Conservation (phyloP, 2,797 vertebrate species). For the Syndactyla subalaris region DNA sequence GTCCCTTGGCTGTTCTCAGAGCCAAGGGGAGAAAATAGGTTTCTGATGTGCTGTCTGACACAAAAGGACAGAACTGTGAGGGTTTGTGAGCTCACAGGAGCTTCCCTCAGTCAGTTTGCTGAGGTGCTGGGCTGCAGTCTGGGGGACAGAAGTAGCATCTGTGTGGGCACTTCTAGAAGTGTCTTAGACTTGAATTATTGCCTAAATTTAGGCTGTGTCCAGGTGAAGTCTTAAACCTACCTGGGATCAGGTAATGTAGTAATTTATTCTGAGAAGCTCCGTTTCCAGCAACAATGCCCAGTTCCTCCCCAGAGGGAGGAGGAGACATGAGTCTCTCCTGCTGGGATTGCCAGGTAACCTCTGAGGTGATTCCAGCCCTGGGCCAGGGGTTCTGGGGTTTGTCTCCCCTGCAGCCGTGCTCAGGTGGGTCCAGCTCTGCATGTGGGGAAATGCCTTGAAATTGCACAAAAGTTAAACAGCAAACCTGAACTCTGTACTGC, state of each 20-base stretch:
- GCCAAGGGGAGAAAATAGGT: accelerated
- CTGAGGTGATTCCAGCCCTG: not conserved
- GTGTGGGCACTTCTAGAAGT: not conserved
- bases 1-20: not conserved
- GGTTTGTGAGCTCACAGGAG: not conserved
- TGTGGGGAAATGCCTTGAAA: not conserved
- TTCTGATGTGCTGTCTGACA: not conserved
- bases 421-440: accelerated
- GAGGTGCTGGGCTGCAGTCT: not conserved
- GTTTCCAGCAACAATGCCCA: not conserved
- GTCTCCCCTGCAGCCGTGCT: accelerated
- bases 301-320: not conserved
- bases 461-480: not conserved
- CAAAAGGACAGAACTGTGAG: accelerated
- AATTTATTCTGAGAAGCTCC: not conserved
- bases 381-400: not conserved
- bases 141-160: accelerated
- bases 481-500: not conserved
- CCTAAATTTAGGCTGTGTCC: not conserved
- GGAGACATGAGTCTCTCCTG: not conserved
- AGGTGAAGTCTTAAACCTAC: not conserved
- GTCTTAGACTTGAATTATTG: not conserved
- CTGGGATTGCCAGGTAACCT: not conserved
- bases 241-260: not conserved
- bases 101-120: accelerated